phyloP scores from a whole-genome alignment of 2,888 invertebrate species.

The Nemapogon koenigi region DNA sequence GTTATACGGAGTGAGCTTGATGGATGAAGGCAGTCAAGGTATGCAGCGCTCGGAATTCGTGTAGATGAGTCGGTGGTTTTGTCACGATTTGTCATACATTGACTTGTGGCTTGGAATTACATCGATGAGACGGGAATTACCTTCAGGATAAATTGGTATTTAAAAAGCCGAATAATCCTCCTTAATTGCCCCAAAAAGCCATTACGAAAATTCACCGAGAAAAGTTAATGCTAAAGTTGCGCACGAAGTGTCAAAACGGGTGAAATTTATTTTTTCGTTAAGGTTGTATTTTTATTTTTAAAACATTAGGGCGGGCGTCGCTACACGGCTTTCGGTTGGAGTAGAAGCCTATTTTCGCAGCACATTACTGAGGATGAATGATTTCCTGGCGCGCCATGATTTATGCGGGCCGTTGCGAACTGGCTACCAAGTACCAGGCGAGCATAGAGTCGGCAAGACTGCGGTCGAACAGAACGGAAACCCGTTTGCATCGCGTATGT shows the following conservation, averaged over 20 bases:
- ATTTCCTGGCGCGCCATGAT: slow-evolving; percentile 59
- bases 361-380: slow-evolving; percentile 62
- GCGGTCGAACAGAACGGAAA: slow-evolving; percentile 45
- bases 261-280: slow-evolving; percentile 38
- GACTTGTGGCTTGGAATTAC: slow-evolving; percentile 42
- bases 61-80: slow-evolving; percentile 56
- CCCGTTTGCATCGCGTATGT: slow-evolving; percentile 48
- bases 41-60: slow-evolving; percentile 45
- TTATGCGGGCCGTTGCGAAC: slow-evolving; percentile 39
- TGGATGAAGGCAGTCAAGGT: slow-evolving; percentile 53
- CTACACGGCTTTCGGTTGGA: slow-evolving; percentile 24
- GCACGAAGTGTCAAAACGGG: slow-evolving; percentile 14
- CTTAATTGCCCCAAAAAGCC: slow-evolving; percentile 2
- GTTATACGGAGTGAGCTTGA: slow-evolving; percentile 57
- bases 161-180: background rate
- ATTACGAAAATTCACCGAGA: slow-evolving; percentile 1
- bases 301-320: slow-evolving; percentile 34
- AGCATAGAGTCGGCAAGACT: slow-evolving; percentile 45
- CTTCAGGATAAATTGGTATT: too few relatives aligned
- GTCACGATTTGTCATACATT: slow-evolving; percentile 62
- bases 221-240: background rate
- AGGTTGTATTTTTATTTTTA: slow-evolving; percentile 37
- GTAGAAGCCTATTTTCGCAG: slow-evolving; percentile 61
- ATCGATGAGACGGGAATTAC: slow-evolving; percentile 30
- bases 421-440: slow-evolving; percentile 25